Percentiles rank a stretch among this genome's conserved stretches.
phyloP scores from a whole-genome alignment of 2,113 vertebrate genomes.

The Carollia perspicillata region DNA sequence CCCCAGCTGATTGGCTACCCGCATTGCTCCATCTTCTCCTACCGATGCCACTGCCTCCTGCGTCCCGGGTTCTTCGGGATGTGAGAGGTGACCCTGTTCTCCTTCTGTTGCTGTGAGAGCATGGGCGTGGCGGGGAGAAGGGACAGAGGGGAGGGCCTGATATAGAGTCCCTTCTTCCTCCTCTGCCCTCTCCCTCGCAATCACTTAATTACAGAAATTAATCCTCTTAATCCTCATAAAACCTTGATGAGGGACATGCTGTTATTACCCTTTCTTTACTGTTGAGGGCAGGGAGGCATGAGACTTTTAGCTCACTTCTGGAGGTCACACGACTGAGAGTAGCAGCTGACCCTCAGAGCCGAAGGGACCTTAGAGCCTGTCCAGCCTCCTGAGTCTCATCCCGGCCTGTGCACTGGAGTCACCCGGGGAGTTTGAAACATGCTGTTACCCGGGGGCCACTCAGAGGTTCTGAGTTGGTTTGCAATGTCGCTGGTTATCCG shows the following conservation, averaged over 20 bases:
- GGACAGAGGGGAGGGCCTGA: background rate
- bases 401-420: rapidly evolving
- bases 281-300: background rate
- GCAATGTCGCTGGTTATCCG: background rate
- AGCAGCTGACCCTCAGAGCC: background rate
- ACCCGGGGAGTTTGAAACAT: background rate
- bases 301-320: background rate
- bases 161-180: background rate
- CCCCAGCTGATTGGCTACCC: background rate
- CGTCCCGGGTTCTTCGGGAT: background rate
- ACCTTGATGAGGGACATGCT: rapidly evolving
- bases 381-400: background rate
- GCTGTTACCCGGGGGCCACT: background rate
- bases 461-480: background rate
- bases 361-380: rapidly evolving
- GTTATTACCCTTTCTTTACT: background rate
- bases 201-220: background rate
- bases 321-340: background rate
- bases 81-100: background rate
- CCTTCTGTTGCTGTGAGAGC: background rate
- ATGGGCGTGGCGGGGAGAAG: background rate
- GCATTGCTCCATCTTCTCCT: background rate
- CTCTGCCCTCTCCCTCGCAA: background rate
- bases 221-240: background rate
- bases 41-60: too few relatives aligned